A percentile compares a stretch with the other conserved stretches of the same genome.
Conservation (phyloP, 2,888 invertebrate species). For the Mellilla xanthometata region DNA sequence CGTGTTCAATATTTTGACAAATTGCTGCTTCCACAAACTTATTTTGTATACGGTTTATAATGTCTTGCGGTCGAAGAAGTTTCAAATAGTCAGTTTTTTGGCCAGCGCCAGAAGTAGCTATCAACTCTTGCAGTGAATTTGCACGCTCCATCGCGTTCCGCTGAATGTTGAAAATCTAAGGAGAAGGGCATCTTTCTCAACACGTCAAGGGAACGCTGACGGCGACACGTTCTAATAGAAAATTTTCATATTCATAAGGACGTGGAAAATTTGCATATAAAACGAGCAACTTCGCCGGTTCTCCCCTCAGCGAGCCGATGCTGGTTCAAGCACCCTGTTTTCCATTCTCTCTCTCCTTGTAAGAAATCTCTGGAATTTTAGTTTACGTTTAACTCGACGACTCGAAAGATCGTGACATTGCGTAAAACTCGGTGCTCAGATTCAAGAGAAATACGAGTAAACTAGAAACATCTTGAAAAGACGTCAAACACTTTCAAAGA, state of each 20-base stretch:
- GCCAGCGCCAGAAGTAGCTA: slow-evolving; percentile 9
- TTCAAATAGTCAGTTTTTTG: slow-evolving; percentile 9
- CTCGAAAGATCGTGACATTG: slow-evolving; percentile 32
- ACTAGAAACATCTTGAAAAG: not conserved
- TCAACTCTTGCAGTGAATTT: slow-evolving; percentile 41
- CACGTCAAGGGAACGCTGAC: slow-evolving; percentile 74
- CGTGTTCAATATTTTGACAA: too few species aligned
- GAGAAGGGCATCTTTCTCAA: slow-evolving; percentile 53
- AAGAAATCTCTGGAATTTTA: slow-evolving; percentile 55
- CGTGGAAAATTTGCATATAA: slow-evolving; percentile 79
- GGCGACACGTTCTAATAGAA: slow-evolving; percentile 81
- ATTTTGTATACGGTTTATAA: too few species aligned
- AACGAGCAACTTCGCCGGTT: slow-evolving; percentile 71
- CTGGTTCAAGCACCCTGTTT: slow-evolving; percentile 64
- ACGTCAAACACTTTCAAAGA: not conserved
- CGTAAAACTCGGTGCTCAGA: slow-evolving; percentile 37
- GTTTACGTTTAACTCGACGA: slow-evolving; percentile 45
- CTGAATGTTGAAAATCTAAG: slow-evolving; percentile 57
- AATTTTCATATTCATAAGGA: slow-evolving; percentile 83
- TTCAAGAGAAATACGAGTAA: too few species aligned
- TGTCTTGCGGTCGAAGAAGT: too few species aligned
- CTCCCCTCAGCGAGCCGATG: slow-evolving; percentile 46
- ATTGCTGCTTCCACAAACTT: too few species aligned
- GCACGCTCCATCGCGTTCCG: slow-evolving; percentile 47
- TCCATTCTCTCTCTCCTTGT: slow-evolving; percentile 63